Percentiles rank a stretch among this genome's conserved stretches.
These are phyloP conservation scores for Polymixis lichenea DNA, from an alignment of 2,888 invertebrate genomes.

Conservation along the genomic window DNA sequence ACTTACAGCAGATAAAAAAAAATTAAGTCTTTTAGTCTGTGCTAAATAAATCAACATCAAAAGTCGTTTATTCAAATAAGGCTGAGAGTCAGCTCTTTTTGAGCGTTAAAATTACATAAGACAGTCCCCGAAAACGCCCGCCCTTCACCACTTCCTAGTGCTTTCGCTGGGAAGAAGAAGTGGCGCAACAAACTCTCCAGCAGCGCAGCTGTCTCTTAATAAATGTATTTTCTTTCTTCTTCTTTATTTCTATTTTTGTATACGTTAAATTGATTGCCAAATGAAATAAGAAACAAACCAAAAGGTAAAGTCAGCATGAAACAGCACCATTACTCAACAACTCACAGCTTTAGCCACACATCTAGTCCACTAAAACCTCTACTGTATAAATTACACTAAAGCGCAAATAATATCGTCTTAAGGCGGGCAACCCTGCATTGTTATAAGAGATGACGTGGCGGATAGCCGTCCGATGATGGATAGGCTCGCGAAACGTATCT, in stretches of 20 bases:
- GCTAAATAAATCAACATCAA: no score
- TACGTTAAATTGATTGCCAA: not conserved
- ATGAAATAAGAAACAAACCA: not conserved
- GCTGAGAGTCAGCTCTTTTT: no score
- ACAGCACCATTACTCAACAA: constrained; percentile 24
- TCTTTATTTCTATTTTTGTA: not conserved
- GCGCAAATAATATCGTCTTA: constrained; percentile 57
- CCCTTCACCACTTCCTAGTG: no score
- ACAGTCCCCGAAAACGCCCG: no score
- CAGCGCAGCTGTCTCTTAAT: no score
- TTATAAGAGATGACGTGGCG: constrained; percentile 62
- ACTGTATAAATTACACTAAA: constrained; percentile 41
- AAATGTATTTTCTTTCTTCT: no score
- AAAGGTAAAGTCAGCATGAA: constrained; percentile 8
- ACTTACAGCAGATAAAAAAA: no score
- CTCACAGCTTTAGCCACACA: constrained; percentile 9
- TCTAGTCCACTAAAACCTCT: not conserved
- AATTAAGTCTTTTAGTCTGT: no score
- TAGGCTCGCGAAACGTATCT: constrained; percentile 65
- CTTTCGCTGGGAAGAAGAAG: no score
- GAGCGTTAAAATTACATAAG: no score
- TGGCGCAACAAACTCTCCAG: no score
- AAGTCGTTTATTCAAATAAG: no score
- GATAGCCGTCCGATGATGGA: constrained; percentile 69
- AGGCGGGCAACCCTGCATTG: constrained; percentile 59